These are phyloP conservation scores for Corythornis cristatus DNA, from an alignment of 2,113 vertebrate species.

Conservation along the genomic window DNA sequence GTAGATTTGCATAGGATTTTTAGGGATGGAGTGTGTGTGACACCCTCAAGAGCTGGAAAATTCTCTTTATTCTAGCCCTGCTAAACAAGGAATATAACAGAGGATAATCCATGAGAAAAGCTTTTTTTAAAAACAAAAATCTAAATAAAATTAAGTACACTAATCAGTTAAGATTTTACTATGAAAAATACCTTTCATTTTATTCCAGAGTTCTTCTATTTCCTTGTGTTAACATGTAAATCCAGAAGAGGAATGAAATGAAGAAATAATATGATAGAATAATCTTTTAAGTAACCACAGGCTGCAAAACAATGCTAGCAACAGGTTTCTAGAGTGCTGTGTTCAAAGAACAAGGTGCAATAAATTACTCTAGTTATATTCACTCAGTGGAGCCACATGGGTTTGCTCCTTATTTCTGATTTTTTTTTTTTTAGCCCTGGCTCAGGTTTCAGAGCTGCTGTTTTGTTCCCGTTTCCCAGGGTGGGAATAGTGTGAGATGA, in stretches of 20 bases:
- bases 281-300: not conserved
- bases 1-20: not conserved
- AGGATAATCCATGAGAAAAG: not conserved
- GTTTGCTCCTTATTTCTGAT: not conserved
- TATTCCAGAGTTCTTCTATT: not conserved
- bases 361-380: not conserved
- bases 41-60: not conserved
- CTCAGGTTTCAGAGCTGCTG: not conserved
- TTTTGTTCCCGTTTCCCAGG: not conserved
- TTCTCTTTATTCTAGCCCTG: not conserved
- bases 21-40: rapidly evolving
- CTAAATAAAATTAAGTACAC: not conserved
- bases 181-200: not conserved
- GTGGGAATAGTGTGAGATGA: not conserved
- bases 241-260: not conserved
- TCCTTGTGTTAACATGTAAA: not conserved
- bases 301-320: not conserved
- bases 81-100: not conserved
- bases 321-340: not conserved
- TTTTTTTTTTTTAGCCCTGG: not conserved
- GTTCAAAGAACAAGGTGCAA: not conserved
- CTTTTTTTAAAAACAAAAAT: not conserved
- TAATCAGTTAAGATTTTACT: not conserved
- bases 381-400: not conserved
- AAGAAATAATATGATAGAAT: not conserved